Evolutionary conservation across 1,140 invertebrate genomes (phyloP).

Genomic region (Aradophagus sp.): DNA sequence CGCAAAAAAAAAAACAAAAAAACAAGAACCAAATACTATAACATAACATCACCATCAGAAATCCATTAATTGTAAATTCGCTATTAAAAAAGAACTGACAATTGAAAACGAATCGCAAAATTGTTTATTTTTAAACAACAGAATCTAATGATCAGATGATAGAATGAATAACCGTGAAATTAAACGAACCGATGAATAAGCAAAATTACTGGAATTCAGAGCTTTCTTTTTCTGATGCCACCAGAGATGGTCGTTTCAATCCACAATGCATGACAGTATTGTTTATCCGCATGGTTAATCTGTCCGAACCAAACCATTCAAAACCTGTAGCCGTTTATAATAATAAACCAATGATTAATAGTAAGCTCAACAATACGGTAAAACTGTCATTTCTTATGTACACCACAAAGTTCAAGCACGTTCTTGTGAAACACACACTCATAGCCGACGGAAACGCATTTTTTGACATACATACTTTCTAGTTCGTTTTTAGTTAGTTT

Average conservation of each 20-base stretch:
- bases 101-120: too few relatives aligned
- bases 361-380: not conserved
- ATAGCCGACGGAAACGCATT: too few relatives aligned
- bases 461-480: conserved; percentile 22
- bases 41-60: too few relatives aligned
- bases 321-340: not conserved
- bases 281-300: conserved; percentile 37
- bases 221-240: conserved; percentile 67
- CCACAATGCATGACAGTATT: conserved; percentile 30
- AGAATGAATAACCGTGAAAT: too few relatives aligned
- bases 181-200: too few relatives aligned
- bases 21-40: too few relatives aligned
- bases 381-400: conserved; percentile 1
- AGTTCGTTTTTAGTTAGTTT: conserved; percentile 56
- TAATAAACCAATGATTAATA: conserved; percentile 7
- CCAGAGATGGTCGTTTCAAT: conserved; percentile 5
- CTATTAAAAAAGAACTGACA: too few relatives aligned
- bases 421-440: conserved; percentile 18
- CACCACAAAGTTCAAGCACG: conserved; percentile 14
- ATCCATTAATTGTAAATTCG: too few relatives aligned
- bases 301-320: conserved; percentile 18
- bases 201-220: conserved; percentile 1
- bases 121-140: too few relatives aligned
- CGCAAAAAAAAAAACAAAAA: too few relatives aligned
- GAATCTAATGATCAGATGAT: too few relatives aligned